Evolutionary conservation across 1,140 invertebrate species (phyloP).

Genomic region (Lordiphosa stackelbergi): DNA sequence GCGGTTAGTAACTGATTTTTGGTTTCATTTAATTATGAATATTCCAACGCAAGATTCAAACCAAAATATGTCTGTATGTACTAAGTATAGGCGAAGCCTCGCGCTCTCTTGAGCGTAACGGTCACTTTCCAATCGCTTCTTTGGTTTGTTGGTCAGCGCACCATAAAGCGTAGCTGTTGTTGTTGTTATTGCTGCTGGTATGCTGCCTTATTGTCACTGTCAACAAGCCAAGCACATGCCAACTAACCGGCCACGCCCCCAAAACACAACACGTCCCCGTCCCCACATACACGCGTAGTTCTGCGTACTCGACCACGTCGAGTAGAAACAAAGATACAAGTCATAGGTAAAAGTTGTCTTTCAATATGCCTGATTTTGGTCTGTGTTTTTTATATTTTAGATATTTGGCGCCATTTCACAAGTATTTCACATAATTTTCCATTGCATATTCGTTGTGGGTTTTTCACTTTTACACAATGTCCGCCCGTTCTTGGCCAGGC

Average conservation of each 20-base stretch:
- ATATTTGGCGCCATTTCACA: constrained; percentile 28
- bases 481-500: constrained; percentile 2
- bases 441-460: constrained; percentile 19
- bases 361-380: constrained; percentile 51
- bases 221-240: constrained; percentile 49
- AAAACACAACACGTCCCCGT: constrained; percentile 18
- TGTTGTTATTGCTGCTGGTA: constrained; percentile 41
- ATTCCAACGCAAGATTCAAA: not conserved
- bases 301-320: constrained; percentile 48
- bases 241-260: constrained; percentile 47
- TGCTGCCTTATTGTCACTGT: constrained; percentile 45
- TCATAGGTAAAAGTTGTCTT: constrained; percentile 71
- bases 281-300: constrained; percentile 29
- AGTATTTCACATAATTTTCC: constrained; percentile 44
- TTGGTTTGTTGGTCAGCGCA: constrained; percentile 52
- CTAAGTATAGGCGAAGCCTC: not conserved
- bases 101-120: constrained; percentile 48
- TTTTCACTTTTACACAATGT: constrained; percentile 41
- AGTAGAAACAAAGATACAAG: constrained; percentile 39
- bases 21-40: constrained; percentile 9
- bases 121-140: constrained; percentile 65
- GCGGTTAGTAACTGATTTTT: not conserved
- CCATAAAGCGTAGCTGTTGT: constrained; percentile 37
- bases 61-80: not conserved
- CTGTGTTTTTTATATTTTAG: constrained; percentile 15